A percentile compares a stretch with the other conserved stretches of the same genome.
These are phyloP conservation scores for Paramormyrops kingsleyae DNA, from an alignment of 2,113 vertebrate species.

Conservation along the genomic window DNA sequence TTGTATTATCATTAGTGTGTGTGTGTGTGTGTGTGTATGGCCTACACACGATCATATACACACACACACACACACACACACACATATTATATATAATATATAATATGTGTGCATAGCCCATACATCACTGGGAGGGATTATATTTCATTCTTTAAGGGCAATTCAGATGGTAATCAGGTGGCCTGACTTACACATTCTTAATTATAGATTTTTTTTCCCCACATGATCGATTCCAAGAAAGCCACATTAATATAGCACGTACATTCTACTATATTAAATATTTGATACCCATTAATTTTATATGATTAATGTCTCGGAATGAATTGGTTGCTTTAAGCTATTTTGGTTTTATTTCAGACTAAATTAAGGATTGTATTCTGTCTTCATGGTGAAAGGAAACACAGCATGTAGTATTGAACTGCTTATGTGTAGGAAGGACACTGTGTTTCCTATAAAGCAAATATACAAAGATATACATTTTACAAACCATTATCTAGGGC, in stretches of 20 bases:
- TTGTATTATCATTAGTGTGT: conserved; percentile 5
- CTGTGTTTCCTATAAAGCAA: not conserved
- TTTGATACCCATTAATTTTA: conserved; percentile 70
- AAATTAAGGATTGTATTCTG: conserved; percentile 61
- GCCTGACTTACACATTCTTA: conserved; percentile 66
- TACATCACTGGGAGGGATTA: conserved; percentile 57
- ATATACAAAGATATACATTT: not conserved
- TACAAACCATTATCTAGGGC: not conserved
- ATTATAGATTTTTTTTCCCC: conserved; percentile 66
- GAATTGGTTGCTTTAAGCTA: conserved; percentile 63
- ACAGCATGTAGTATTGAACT: not conserved
- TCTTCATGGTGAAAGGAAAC: conserved; percentile 10
- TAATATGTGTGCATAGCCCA: conserved; percentile 56
- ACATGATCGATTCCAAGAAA: conserved; percentile 68
- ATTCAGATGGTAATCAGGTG: conserved; percentile 56
- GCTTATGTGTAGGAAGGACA: not conserved
- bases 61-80: not conserved
- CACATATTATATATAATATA: conserved; percentile 35
- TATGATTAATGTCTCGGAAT: conserved; percentile 71
- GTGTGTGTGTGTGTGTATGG: not conserved
- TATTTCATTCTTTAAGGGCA: conserved; percentile 61
- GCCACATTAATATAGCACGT: conserved; percentile 68
- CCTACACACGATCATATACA: conserved; percentile 10
- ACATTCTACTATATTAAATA: conserved; percentile 73
- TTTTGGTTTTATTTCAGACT: conserved; percentile 61